Evolutionary conservation across 2,797 vertebrate genomes (phyloP).

Genomic region (Kryptopterus vitreolus): DNA sequence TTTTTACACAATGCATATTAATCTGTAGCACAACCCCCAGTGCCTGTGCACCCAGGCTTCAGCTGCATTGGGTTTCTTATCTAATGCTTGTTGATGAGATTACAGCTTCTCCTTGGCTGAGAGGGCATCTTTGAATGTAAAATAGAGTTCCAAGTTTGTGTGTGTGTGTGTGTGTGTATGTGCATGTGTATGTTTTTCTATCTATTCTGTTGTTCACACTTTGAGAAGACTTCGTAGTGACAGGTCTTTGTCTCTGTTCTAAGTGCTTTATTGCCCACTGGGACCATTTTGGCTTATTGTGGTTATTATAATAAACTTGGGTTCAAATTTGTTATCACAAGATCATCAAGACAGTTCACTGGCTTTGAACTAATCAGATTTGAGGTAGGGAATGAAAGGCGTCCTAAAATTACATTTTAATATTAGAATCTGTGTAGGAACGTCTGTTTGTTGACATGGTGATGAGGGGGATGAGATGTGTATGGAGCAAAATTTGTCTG

Average conservation of each 20-base stretch:
- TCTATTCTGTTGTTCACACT: not conserved
- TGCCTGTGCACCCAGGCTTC: not conserved
- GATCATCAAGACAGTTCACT: not conserved
- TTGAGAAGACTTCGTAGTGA: not conserved
- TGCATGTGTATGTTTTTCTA: not conserved
- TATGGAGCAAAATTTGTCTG: not conserved
- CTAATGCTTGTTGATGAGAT: constrained; percentile 41
- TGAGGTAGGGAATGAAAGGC: not conserved
- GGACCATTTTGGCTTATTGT: no score
- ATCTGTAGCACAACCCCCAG: constrained; percentile 2
- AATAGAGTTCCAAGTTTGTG: constrained; percentile 48
- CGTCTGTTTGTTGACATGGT: no score
- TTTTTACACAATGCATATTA: constrained; percentile 27
- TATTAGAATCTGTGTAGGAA: not conserved
- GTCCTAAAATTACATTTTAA: not conserved
- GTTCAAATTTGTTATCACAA: not conserved
- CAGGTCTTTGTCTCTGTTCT: not conserved
- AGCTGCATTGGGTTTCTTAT: constrained; percentile 28
- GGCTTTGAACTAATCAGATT: not conserved
- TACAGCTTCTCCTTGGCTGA: constrained; percentile 35
- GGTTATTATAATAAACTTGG: not conserved
- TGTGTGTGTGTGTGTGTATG: constrained; percentile 47
- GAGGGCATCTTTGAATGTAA: constrained; percentile 37
- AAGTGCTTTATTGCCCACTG: not conserved
- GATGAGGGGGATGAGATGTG: not conserved